Conservation (phyloP, 2,888 invertebrate species). For the Norana najaformis region DNA sequence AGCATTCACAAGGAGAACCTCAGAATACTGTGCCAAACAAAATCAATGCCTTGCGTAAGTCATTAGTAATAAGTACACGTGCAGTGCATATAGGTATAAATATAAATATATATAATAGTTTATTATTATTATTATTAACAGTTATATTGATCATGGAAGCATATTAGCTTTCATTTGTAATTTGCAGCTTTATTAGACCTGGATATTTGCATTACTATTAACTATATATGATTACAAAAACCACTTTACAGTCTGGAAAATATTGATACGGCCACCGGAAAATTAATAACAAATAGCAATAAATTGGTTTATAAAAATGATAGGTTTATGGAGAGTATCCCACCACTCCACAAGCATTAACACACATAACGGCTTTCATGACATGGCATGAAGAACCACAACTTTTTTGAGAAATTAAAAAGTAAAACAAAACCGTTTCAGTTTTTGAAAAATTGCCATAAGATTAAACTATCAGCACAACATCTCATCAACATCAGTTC, state of each 20-base stretch:
- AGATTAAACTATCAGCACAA: neutral
- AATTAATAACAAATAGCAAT: neutral
- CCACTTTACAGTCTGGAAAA: neutral
- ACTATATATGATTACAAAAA: neutral
- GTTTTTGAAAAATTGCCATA: neutral
- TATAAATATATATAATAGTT: neutral
- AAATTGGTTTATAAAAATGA: neutral
- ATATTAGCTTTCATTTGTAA: neutral
- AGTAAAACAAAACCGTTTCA: neutral
- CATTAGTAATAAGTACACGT: no score
- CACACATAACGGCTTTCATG: neutral
- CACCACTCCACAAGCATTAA: neutral
- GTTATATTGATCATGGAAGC: neutral
- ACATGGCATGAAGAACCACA: neutral
- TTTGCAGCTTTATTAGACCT: neutral
- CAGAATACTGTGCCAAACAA: neutral
- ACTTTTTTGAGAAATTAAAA: neutral
- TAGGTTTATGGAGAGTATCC: neutral
- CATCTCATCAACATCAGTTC: no score
- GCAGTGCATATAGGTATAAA: no score
- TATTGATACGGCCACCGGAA: neutral
- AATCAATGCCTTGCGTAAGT: neutral
- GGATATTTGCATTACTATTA: neutral
- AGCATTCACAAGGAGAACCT: neutral
- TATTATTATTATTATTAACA: no score